Base-by-base conservation (phyloP, 2,888 invertebrate genomes). In the Rhagonycha fulva region DNA sequence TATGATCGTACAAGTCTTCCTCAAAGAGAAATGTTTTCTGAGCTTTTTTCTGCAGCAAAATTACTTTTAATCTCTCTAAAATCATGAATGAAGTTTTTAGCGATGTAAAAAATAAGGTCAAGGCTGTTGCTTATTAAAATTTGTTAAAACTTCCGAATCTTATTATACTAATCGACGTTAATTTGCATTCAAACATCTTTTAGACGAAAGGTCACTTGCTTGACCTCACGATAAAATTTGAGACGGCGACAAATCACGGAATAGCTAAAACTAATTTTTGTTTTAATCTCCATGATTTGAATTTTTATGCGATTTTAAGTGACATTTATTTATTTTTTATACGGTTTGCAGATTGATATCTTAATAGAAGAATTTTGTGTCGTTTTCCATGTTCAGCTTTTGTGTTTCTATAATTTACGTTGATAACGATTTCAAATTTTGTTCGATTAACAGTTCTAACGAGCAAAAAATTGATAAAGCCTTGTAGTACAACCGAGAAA, bases 141-240 rank as follows among this genome's bases (percentile, higher is more conserved):
- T 66, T 66, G 63, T 66, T 66, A 66, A 66, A 66, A 66, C 63
- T 66, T 24, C 63, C 63, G 63, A 66, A 66, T 26, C 26, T 66
- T 66, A 66, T 66, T 24, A 66, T 24, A 24, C 26, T 66, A 26
- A 24, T 24, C 23, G 63, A 66, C 11, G 26, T 66, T 66, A 24
- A 66, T 26, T 24, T 66, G 12, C 12, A 66, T 23, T 24, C 63
- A 5, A 24, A 66, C 23, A 66, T 66, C 23, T 66, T 66, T 24
- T 9, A 24, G 26, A 26, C n/a, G 23, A 68, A 62, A 62, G 68
- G 72, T 68, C 68, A 28, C 68, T 62, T 30, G 68, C n/a, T 62
- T 73, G 62, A 73, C 62, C 62, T 73, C 14, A 19, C 19, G 62
- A 19, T 69, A n/a, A 62, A n/a, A 66, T 66, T n/a, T 12, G 24